These are phyloP conservation scores for Platerodrilus igneus DNA, from an alignment of 2,888 invertebrate genomes.

Conservation along the genomic window DNA sequence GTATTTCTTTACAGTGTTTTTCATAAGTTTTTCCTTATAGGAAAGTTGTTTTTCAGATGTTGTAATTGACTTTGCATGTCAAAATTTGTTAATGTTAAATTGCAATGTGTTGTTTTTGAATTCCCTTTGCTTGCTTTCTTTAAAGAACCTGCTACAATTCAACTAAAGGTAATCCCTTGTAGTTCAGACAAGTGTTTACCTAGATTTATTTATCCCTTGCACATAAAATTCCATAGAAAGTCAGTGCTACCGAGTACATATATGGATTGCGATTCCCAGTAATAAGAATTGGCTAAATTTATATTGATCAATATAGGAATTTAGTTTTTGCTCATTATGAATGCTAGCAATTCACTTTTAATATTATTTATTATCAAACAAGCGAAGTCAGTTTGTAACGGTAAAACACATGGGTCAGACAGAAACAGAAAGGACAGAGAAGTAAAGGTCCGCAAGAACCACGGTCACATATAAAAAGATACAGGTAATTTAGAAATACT, in stretches of 20 bases:
- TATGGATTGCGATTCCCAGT: background rate
- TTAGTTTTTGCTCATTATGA: no score
- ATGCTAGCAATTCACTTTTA: no score
- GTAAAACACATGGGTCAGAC: no score
- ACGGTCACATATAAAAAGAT: no score
- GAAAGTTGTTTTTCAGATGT: conserved; percentile 12
- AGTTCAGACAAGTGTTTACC: conserved; percentile 10
- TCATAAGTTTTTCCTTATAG: conserved; percentile 24
- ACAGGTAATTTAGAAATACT: no score
- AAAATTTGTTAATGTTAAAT: no score
- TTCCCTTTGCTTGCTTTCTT: background rate
- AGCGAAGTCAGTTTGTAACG: no score
- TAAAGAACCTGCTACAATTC: conserved; percentile 20
- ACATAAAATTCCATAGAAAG: conserved; percentile 13
- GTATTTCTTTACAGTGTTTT: conserved; percentile 14
- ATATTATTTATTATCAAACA: no score
- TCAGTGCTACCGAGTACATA: conserved; percentile 6
- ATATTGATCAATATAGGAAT: conserved; percentile 1
- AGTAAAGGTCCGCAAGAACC: no score
- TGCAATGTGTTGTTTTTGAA: background rate
- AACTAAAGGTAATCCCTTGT: conserved; percentile 23
- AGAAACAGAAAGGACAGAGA: no score
- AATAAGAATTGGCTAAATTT: conserved; percentile 1
- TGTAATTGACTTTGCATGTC: conserved; percentile 18
- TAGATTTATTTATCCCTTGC: conserved; percentile 8